Percentiles rank a stretch among this genome's conserved stretches.
These are phyloP conservation scores for Globia sparganii DNA, from an alignment of 2,888 invertebrate species.

Conservation along the genomic window DNA sequence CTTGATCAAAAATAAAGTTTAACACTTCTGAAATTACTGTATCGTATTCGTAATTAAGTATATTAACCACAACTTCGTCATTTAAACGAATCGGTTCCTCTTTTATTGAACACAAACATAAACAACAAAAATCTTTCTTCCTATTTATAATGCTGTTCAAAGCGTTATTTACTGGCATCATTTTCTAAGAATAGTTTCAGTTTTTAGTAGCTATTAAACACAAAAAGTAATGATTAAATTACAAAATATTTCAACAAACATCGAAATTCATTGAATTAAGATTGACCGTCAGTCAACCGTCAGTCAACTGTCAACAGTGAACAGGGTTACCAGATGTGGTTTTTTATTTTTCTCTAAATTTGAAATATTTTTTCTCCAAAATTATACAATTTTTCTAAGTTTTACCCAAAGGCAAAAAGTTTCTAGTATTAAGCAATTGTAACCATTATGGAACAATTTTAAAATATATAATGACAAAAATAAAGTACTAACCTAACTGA, in stretches of 20 bases:
- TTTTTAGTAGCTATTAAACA: neutral
- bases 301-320: no score
- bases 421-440: no score
- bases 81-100: slow-evolving; percentile 69
- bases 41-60: slow-evolving; percentile 63
- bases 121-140: slow-evolving; percentile 77
- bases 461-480: no score
- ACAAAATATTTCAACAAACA: neutral
- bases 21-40: slow-evolving; percentile 75
- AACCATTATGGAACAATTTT: no score
- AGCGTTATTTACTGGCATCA: slow-evolving; percentile 68
- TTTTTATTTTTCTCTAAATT: no score
- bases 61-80: slow-evolving; percentile 74
- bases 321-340: no score
- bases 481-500: no score
- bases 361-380: no score
- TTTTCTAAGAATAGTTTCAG: slow-evolving; percentile 34
- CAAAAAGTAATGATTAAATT: neutral
- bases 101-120: slow-evolving; percentile 74
- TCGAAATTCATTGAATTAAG: no score
- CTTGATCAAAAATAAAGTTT: slow-evolving; percentile 71
- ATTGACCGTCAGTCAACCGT: no score
- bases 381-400: no score
- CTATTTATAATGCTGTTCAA: slow-evolving; percentile 73
- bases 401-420: no score